phyloP scores from a whole-genome alignment of 2,888 invertebrate genomes.

The Lithophane ornitopus region DNA sequence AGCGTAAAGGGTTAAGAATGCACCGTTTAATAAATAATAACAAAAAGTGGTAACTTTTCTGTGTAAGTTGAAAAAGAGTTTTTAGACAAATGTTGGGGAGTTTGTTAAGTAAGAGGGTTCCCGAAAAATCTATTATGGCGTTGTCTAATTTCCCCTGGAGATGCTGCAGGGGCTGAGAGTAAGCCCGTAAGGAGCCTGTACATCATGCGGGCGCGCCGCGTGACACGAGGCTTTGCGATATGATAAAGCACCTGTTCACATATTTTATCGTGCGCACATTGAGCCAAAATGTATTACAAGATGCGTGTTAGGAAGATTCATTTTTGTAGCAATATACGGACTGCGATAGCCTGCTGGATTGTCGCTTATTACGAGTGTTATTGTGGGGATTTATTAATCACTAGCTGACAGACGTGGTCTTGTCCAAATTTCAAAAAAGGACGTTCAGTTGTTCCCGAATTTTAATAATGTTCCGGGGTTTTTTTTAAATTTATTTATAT shows the following conservation, averaged over 20 bases:
- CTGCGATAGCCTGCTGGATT: slow-evolving; percentile 51
- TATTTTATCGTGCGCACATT: slow-evolving; percentile 86
- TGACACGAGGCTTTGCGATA: slow-evolving; percentile 87
- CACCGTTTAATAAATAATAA: slow-evolving; percentile 53
- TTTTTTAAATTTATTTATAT: no score
- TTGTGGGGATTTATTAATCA: not conserved
- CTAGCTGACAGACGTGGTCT: no score
- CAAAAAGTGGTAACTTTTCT: slow-evolving; percentile 32
- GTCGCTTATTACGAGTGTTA: slow-evolving; percentile 13
- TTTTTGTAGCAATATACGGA: slow-evolving; percentile 65
- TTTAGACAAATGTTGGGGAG: slow-evolving; percentile 46
- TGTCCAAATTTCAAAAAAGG: no score
- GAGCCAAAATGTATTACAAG: slow-evolving; percentile 81
- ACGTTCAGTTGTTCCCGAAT: no score
- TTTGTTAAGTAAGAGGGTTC: slow-evolving; percentile 61
- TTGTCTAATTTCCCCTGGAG: slow-evolving; percentile 81
- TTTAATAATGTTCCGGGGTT: no score
- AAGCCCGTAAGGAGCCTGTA: slow-evolving; percentile 86
- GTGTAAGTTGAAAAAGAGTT: slow-evolving; percentile 34
- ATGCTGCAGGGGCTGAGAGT: slow-evolving; percentile 74
- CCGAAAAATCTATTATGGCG: slow-evolving; percentile 80
- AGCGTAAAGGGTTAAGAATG: slow-evolving; percentile 31
- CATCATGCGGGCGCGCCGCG: slow-evolving; percentile 82
- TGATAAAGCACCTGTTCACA: slow-evolving; percentile 89
- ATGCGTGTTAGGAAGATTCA: slow-evolving; percentile 74